Conservation (phyloP, 2,113 vertebrate species). For the Scartelaos histophorus region DNA sequence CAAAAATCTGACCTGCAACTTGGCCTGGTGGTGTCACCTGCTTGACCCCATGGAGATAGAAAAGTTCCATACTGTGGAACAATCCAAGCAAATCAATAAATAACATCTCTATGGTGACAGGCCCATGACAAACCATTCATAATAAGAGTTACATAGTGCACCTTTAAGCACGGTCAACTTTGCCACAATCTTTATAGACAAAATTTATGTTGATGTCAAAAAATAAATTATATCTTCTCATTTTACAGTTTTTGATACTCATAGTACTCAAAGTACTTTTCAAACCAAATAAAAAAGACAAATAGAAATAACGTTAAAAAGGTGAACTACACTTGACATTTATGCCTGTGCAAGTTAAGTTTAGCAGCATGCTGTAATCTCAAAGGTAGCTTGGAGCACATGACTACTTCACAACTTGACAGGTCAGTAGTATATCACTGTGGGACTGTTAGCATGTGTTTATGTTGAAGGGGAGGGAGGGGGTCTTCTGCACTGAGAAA, state of each 20-base stretch:
- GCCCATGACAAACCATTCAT: too few relatives aligned
- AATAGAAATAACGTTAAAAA: not conserved
- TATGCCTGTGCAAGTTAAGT: not conserved
- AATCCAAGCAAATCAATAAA: too few relatives aligned
- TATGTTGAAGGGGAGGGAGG: not conserved
- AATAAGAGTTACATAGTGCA: too few relatives aligned
- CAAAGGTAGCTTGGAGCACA: not conserved
- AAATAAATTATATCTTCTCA: too few relatives aligned
- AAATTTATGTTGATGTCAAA: too few relatives aligned
- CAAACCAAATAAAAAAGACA: not conserved
- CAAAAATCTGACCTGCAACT: too few relatives aligned
- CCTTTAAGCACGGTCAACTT: slow-evolving; percentile 9
- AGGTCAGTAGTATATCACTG: slow-evolving; percentile 5
- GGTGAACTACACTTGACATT: not conserved
- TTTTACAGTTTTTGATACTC: not conserved
- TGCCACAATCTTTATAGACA: not conserved
- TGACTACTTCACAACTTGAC: slow-evolving; percentile 4
- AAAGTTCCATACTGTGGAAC: too few relatives aligned
- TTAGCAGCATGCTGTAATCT: not conserved
- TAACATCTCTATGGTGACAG: too few relatives aligned
- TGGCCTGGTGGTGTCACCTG: too few relatives aligned
- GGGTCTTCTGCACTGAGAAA: not conserved
- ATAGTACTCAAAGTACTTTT: not conserved
- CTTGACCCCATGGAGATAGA: too few relatives aligned
- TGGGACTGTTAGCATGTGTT: slow-evolving; percentile 7